These are phyloP conservation scores for Pachypeltis micranthus DNA, from an alignment of 1,140 invertebrate species.

Conservation along the genomic window DNA sequence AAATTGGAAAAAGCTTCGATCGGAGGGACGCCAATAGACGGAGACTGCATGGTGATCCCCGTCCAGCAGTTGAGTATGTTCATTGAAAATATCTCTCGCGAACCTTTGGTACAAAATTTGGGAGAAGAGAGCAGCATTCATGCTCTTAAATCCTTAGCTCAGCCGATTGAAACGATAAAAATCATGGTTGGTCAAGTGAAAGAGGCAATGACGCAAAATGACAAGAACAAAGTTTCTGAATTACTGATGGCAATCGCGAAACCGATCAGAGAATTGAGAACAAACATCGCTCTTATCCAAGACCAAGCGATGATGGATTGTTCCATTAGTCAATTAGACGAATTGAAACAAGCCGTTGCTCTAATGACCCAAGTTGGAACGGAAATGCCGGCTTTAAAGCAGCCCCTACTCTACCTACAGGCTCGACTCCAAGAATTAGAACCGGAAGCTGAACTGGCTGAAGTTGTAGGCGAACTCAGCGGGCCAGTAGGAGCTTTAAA, in stretches of 20 bases:
- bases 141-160: conserved; percentile 32
- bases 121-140: conserved; percentile 24
- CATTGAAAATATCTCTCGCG: conserved; percentile 11
- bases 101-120: conserved; percentile 11
- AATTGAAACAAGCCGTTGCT: conserved; percentile 18
- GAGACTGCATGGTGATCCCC: conserved; percentile 8
- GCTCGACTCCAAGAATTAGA: conserved; percentile 24
- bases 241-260: conserved; percentile 31
- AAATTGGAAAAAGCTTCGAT: conserved; percentile 21
- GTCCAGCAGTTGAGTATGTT: conserved; percentile 11
- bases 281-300: conserved; percentile 29
- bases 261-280: conserved; percentile 31
- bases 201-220: conserved; percentile 32
- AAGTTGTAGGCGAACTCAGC: conserved; percentile 5
- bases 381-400: not conserved
- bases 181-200: conserved; percentile 35
- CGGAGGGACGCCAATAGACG: not conserved
- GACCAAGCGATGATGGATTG: conserved; percentile 27
- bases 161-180: conserved; percentile 38
- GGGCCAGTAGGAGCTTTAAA: not conserved
- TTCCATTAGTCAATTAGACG: conserved; percentile 13
- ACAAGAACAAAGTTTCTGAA: conserved; percentile 24
- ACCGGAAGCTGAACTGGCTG: conserved; percentile 11
- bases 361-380: conserved; percentile 1
- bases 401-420: conserved; percentile 10